Conservation (phyloP, 2,113 vertebrate species). For the Galbula dea region DNA sequence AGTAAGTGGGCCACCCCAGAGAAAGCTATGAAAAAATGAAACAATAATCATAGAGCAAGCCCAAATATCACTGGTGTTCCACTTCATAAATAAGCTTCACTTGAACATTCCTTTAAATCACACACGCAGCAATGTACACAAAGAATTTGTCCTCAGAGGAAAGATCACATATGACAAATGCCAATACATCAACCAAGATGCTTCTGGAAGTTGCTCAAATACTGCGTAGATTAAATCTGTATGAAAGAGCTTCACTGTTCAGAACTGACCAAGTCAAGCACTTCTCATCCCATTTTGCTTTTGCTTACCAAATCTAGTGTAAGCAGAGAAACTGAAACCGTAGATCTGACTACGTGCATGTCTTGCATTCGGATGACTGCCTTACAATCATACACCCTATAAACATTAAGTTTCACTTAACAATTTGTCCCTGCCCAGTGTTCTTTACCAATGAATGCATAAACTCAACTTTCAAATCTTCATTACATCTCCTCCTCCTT, state of each 20-base stretch:
- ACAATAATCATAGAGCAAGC: neutral
- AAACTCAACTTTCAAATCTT: neutral
- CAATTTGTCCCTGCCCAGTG: neutral
- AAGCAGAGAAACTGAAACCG: neutral
- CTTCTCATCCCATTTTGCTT: neutral
- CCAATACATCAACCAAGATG: neutral
- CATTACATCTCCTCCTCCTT: neutral
- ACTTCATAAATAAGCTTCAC: neutral
- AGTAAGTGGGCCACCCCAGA: neutral
- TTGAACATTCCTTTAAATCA: neutral
- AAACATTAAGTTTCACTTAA: neutral
- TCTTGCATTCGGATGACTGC: neutral
- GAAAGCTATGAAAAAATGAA: neutral
- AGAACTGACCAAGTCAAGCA: neutral
- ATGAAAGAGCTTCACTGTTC: neutral
- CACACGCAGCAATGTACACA: neutral
- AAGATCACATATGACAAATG: neutral
- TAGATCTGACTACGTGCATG: neutral
- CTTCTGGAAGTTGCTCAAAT: neutral
- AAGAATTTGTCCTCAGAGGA: neutral
- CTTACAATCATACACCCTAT: neutral
- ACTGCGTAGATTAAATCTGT: neutral
- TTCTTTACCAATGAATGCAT: neutral
- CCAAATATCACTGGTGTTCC: neutral
- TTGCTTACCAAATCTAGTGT: neutral